Evolutionary conservation across 2,888 invertebrate genomes (phyloP), one percentile per base, ranked within the genome.

Genomic region (Sinhomidia bicolor): DNA sequence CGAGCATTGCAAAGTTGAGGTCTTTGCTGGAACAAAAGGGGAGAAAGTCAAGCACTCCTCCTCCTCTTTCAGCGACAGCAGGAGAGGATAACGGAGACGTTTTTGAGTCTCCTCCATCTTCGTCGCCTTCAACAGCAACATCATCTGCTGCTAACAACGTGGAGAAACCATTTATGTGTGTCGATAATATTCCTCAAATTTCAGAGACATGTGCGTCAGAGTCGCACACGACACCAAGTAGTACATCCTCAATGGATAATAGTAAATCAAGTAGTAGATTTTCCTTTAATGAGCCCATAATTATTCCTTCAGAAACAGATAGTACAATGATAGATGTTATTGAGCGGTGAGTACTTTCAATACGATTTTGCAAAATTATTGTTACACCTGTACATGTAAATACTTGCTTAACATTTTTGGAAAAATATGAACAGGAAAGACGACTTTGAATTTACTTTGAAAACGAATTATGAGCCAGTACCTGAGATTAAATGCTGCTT

Each of bases 1-100:
- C 96, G 88, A 96, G 96, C 92, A 96, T 96, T 92, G 96, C 96
- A 68, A 96, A 96, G 93, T 93, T 96, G 76, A 93, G 96, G 78
- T 95, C 95, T 74, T 93, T 96, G 92, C 93, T 96, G 91, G 95
- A 96, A 92, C 96, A 96, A 91, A 94, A 91, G 47, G 91, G 91
- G 20, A 90, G 92, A 68, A 91, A 90, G 74, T 82, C 78, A n/a
- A 74, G 68, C 65, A 88, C 83, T 14, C 74, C 85, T 0, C 84
- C 85, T 32, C 85, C 82, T 9, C 82, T 74, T 14, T 68, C 41
- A 57, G 71, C 80, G 3, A 47, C 78, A 32, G 54, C 54, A 6
- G 41, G 14, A 6, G 79, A 78, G 47, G 88, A 82, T 29, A 47
- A 44, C 7, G 88, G 71, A n/a, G 83, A 88, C 14, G 88, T 88